A percentile compares a stretch with the other conserved stretches of the same genome.
Conservation (phyloP, 2,797 vertebrate genomes). For the Remorina albescens region DNA sequence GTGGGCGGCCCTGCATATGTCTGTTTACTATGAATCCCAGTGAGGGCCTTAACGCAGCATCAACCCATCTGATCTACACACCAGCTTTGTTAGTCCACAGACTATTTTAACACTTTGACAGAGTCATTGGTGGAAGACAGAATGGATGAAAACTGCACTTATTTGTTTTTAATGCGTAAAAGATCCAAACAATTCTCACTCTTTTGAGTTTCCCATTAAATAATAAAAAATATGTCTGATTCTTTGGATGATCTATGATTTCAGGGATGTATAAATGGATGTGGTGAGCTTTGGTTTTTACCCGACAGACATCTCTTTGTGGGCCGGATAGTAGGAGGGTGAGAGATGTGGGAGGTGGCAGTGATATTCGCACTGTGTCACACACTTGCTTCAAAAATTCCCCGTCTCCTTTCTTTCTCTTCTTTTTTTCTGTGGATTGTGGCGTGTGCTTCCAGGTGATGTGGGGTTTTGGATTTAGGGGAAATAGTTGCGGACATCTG, state of each 20-base stretch:
- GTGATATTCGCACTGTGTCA: slow-evolving; percentile 69
- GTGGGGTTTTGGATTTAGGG: neutral
- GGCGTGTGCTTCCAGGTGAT: slow-evolving; percentile 35
- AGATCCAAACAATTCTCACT: neutral
- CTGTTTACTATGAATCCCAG: slow-evolving; percentile 67
- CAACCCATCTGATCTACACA: slow-evolving; percentile 30
- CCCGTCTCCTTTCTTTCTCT: slow-evolving; percentile 40
- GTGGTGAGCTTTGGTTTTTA: slow-evolving; percentile 54
- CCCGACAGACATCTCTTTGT: slow-evolving; percentile 55
- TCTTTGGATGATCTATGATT: slow-evolving; percentile 61
- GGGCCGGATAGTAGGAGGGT: slow-evolving; percentile 72
- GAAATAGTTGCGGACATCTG: neutral
- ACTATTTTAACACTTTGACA: slow-evolving; percentile 12
- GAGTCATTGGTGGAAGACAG: slow-evolving; percentile 11
- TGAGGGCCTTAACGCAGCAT: slow-evolving; percentile 40
- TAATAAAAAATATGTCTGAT: slow-evolving; percentile 27
- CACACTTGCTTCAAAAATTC: slow-evolving; percentile 63
- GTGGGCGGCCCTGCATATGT: slow-evolving; percentile 73
- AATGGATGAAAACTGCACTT: neutral
- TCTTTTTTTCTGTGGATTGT: neutral
- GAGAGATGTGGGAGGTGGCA: slow-evolving; percentile 76
- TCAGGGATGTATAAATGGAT: slow-evolving; percentile 50
- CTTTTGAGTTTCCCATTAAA: neutral
- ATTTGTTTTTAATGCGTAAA: slow-evolving; percentile 6
- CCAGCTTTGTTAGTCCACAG: slow-evolving; percentile 16